Base-by-base conservation (phyloP, 2,113 vertebrate species). In the Barbus barbus region DNA sequence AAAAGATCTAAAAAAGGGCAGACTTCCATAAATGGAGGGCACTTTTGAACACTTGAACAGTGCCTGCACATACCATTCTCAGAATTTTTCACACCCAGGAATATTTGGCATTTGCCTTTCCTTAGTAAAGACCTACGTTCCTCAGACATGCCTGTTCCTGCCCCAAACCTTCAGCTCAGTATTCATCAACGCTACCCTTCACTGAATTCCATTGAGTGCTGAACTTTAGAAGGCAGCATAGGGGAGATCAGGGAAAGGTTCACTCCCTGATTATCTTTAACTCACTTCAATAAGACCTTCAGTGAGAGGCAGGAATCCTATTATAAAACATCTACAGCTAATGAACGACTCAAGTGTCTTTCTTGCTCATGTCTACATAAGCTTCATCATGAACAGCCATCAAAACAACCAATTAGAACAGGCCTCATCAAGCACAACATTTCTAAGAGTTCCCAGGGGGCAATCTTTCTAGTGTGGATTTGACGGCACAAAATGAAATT, bases 111-210 rank as follows among this genome's bases (percentile, higher is more conserved):
- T 82, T 82, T 82, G n/a, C 46, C 28, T 33, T 38, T 65, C 11
- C 22, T 71, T 24, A 53, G 38, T 46, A 73, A 75, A 75, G 65
- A 65, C 31, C 31, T 48, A 36, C 24, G 72, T 75, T 75, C 69
- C 28, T 78, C 69, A 73, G 90, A 91, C 86, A 90, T 90, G 90
- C 87, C 87, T 81, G 46, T 82, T 91, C 90, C 88, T 91, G 90
- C 78, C 86, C 89, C 81, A 83, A 83, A 81, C 53, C n/a, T 61
- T 51, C 74, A 60, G 76, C 46, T 71, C 58, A 26, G 75, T 72
- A 76, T 76, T 31, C 53, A 81, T 78, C n/a, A 83, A 44, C 13
- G 33, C 84, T 36, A 56, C 83, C 72, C 74, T 65, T 76, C 71
- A 78, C 44, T 56, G 74, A 81, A 88, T 88, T 86, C 87, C 84